Base-by-base conservation (phyloP, 2,113 vertebrate species). In the Pseudopipra pipra region DNA sequence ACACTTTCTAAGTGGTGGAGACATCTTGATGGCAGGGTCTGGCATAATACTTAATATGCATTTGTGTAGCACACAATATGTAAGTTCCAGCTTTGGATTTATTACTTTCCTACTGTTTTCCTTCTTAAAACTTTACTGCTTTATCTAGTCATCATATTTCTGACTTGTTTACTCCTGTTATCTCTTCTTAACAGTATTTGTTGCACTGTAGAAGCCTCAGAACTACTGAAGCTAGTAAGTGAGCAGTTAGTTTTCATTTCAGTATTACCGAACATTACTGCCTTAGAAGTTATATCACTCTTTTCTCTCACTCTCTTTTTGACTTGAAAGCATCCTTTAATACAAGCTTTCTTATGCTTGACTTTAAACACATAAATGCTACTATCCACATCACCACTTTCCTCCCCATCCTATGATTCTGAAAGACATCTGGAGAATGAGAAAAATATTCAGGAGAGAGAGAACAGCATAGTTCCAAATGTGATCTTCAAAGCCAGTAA, bases 351-450 rank as follows among this genome's bases (percentile, higher is more conserved):
- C 52, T 87, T 61, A 43, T 23, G 82, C 8, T 11, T 70, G 20
- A 70, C 79, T 85, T 78, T 88, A 77, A 87, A 61, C 20, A 81
- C 27, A 41, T 46, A 76, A 86, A 84, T 41, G 33, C 47, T 79
- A 79, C 33, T 25, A 75, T 49, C 35, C 35, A n/a, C 22, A 78
- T 41, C 17, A 65, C 5, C 13, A 44, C 24, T 73, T n/a, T 72
- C 46, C 49, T 89, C 84, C 15, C 33, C 12, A n/a, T 37, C 28
- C 52, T 66, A n/a, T 24, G 31, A 80, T 49, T 20, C 58, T 76
- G 46, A 85, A 76, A 95, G 20, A 61, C 22, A 49, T 6, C 22
- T 41, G 22, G 24, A 65, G 19, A 95, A 59, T 12, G 71, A 71
- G 25, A 54, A 71, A 70, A 61, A 51, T 23, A 54, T 66, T 92